Base-by-base conservation (phyloP, 2,113 vertebrate species). In the Clarias batrachus region DNA sequence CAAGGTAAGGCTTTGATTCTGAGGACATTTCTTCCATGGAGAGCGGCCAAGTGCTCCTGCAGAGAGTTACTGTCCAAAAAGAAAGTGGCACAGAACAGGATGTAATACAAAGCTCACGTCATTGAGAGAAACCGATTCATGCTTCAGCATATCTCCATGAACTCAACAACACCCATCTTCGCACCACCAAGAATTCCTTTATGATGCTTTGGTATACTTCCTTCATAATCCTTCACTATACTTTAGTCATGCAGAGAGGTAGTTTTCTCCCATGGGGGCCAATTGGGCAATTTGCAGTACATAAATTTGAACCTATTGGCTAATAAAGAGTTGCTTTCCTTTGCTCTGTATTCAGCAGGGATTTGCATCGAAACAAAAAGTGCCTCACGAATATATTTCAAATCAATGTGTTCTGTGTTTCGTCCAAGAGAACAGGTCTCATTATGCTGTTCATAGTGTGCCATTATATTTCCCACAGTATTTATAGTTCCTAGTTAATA, bases 221-320 rank as follows among this genome's bases (percentile, higher is more conserved):
- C 30, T 85, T 83, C 79, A 76, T 70, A 81, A 87, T 81, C 81
- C 41, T 82, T 66, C 37, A 71, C 84, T 87, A 68, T 83, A 37
- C 52, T 83, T 68, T 68, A 86, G 66, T 73, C 83, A 54, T 86
- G 86, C 81, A 81, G 56, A 85, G 86, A 85, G 86, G 81, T 82
- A 77, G 86, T 89, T 87, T 86, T 82, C 77, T 90, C 88, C 87
- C 63, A 1, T 78, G 70, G 71, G 88, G 73, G 66, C 83, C 56
- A 68, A 71, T 60, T 76, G 77, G 70, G 71, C 77, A 70, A 82
- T 89, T 89, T 89, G 88, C 68, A 86, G 84, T 71, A 89, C 84
- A 89, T 90, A 90, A 86, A 90, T 90, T 84, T 87, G 60, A 89
- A 71, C 57, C 81, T 81, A 89, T 74, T 87, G 88, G 90, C 90